Evolutionary conservation across 2,113 vertebrate species (phyloP).

Genomic region (Bubalus kerabau): DNA sequence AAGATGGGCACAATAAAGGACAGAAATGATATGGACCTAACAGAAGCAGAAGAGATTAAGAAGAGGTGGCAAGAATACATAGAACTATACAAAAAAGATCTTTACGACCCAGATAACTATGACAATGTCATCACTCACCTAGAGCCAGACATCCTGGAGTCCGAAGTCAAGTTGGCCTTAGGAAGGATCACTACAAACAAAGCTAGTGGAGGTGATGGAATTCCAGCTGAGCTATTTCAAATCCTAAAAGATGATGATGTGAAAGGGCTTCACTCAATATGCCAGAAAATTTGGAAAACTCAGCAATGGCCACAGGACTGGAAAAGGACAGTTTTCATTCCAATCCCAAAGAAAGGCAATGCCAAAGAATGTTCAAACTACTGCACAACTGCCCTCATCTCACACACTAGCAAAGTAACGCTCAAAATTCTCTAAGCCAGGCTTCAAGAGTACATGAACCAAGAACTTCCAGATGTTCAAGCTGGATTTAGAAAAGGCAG

Average conservation of each 20-base stretch:
- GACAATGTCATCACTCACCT: background rate
- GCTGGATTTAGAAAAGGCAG: background rate
- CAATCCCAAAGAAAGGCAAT: background rate
- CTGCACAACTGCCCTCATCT: background rate
- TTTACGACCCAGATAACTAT: background rate
- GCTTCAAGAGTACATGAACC: background rate
- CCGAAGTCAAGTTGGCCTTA: background rate
- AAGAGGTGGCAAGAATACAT: background rate
- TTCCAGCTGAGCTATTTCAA: background rate
- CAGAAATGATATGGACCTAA: background rate
- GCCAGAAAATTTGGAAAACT: background rate
- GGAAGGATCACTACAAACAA: background rate
- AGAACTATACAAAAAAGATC: background rate
- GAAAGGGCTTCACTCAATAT: background rate
- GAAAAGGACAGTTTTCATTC: background rate
- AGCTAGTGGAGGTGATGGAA: background rate
- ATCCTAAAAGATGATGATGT: background rate
- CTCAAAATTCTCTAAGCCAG: background rate
- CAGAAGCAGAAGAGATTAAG: background rate
- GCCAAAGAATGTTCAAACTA: background rate
- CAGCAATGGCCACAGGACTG: background rate
- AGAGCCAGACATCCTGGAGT: background rate
- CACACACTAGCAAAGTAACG: background rate
- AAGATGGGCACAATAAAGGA: background rate
- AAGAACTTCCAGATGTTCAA: background rate